Evolutionary conservation across 2,888 invertebrate species (phyloP).

Genomic region (Ichneumoninae sp.): DNA sequence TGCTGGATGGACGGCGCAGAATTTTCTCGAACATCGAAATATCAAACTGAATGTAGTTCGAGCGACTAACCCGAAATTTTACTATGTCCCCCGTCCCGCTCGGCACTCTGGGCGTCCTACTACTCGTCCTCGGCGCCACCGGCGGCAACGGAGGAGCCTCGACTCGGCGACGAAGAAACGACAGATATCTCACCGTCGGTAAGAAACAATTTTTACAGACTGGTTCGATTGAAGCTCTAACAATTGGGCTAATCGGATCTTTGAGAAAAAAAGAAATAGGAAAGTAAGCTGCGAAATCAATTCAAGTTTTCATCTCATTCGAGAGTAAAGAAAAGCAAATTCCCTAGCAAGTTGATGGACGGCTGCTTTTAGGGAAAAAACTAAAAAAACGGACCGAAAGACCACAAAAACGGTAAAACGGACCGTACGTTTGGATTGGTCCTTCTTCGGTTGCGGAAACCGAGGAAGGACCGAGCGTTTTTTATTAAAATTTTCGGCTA

Average conservation of each 20-base stretch:
- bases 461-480: too few species aligned
- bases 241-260: not conserved
- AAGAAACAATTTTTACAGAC: constrained; percentile 46
- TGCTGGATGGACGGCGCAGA: constrained; percentile 6
- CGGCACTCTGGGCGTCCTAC: constrained; percentile 57
- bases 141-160: not conserved
- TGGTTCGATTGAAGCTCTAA: not conserved
- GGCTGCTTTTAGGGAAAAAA: too few species aligned
- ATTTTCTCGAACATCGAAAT: constrained; percentile 23
- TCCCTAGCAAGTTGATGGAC: too few species aligned
- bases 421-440: too few species aligned
- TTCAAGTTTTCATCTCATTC: not conserved
- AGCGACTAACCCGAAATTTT: constrained; percentile 1
- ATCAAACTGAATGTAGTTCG: not conserved
- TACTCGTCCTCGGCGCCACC: constrained; percentile 46
- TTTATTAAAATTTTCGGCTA: too few species aligned
- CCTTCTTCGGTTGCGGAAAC: too few species aligned
- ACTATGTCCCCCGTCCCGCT: constrained; percentile 57
- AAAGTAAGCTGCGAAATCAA: not conserved
- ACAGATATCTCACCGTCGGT: constrained; percentile 77
- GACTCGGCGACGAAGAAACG: constrained; percentile 73
- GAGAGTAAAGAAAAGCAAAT: too few species aligned
- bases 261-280: not conserved
- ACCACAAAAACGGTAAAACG: too few species aligned
- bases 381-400: too few species aligned